Conservation (phyloP, 2,113 vertebrate species). For the Pseudolaguvia tuberculata region DNA sequence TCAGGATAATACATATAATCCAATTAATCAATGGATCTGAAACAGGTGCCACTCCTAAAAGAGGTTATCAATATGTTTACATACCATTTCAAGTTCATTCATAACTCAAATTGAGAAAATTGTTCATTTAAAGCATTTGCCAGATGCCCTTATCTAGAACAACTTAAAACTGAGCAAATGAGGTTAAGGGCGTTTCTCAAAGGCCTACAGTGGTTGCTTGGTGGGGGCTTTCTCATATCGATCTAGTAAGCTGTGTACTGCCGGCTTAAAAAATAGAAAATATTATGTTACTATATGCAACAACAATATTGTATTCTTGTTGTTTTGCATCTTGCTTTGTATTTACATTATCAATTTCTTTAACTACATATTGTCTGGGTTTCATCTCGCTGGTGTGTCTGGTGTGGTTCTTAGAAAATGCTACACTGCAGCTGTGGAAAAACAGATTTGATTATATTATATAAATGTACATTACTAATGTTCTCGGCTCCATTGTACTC, state of each 20-base stretch:
- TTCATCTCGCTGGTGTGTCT: background rate
- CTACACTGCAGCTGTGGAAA: background rate
- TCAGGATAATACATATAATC: background rate
- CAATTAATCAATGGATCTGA: background rate
- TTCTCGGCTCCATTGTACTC: background rate
- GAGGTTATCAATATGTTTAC: background rate
- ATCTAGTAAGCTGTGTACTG: no score
- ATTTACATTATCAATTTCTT: no score
- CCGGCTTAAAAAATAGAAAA: no score
- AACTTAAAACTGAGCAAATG: no score
- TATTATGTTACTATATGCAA: background rate
- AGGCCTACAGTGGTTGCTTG: no score
- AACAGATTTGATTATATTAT: background rate
- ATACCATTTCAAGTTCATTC: background rate
- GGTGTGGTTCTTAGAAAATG: background rate
- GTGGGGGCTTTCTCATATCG: no score
- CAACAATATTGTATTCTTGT: background rate
- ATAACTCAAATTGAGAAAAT: no score
- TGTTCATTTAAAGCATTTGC: background rate
- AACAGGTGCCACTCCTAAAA: background rate
- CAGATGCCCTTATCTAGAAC: no score
- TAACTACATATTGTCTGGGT: background rate
- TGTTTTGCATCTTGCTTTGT: background rate
- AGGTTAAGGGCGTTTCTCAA: no score
- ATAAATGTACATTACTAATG: background rate